Base-by-base conservation (phyloP, 2,797 vertebrate genomes). In the Bradypodion pumilum region DNA sequence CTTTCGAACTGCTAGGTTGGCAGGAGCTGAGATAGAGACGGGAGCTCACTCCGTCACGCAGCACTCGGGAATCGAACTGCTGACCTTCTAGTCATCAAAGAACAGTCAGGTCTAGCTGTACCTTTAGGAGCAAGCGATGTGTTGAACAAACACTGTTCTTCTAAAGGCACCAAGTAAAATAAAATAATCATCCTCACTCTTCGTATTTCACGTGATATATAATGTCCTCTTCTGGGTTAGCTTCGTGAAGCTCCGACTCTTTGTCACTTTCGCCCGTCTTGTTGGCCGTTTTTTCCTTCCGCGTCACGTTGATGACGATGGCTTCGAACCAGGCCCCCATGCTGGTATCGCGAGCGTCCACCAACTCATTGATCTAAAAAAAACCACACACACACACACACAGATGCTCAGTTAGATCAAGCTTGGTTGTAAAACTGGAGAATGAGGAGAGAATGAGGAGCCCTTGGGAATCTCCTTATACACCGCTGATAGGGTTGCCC, bases 261-360 rank as follows among this genome's bases (percentile, higher is more conserved):
- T 79, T 60, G 1, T 90, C 85, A 2, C 85, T 84, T 23, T 35
- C 78, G 27, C 74, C 49, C 0, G 87, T 10, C 6, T 25, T 79
- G 2, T 32, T 83, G 2, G 82, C 62, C 0, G 79, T 85, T 69
- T 96, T 95, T 49, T 84, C 82, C 16, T 89, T 95, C 89, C 96
- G 97, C 0, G 97, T 98, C 56, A 99, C 97, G 0, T 97, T 97
- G 16, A 98, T 91, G 1, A 99, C 94, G 89, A 97, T 96, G 3
- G 98, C 99, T 94, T 99, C 98, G 84, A 99, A 99, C 99, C 99
- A 99, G 0, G 98, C 98, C 0, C 98, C 98, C 97, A 99, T 98
- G 87, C 97, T 97, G 0, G 97, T 95, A 92, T 99, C 99, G 66
- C 98, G 96, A 19, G 98, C 98, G 1, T 99, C 99, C 1, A 99